Conservation (phyloP, 2,888 invertebrate genomes). For the Neuroscelio doddi region DNA sequence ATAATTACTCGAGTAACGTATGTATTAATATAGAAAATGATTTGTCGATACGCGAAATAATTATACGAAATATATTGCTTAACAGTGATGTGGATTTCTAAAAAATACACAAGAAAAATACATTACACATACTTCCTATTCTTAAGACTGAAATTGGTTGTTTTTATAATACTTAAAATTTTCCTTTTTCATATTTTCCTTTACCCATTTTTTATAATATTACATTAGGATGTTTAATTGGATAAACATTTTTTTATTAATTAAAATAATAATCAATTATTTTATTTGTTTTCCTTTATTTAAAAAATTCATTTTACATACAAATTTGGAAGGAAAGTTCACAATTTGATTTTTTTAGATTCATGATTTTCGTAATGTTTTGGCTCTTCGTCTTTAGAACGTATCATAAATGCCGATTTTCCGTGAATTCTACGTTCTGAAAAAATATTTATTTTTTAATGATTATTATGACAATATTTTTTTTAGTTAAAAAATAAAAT, state of each 20-base stretch:
- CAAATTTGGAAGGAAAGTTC: background rate
- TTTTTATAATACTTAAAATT: no score
- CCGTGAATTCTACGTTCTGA: constrained; percentile 63
- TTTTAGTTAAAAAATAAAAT: no score
- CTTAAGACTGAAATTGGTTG: constrained; percentile 45
- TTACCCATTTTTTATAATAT: no score
- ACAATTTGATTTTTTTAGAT: constrained; percentile 26
- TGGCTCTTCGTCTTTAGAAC: constrained; percentile 20
- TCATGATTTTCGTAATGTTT: constrained; percentile 9
- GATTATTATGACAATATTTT: no score
- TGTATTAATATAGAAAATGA: constrained; percentile 2
- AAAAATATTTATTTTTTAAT: no score
- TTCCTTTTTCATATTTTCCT: no score
- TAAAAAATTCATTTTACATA: background rate
- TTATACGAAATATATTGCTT: background rate
- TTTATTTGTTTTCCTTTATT: background rate
- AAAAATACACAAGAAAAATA: constrained; percentile 16
- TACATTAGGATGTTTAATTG: no score
- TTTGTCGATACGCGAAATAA: background rate
- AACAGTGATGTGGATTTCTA: constrained; percentile 1
- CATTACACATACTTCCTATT: constrained; percentile 39
- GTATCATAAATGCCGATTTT: constrained; percentile 59
- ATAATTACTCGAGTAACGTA: constrained; percentile 20
- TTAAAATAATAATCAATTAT: no score
- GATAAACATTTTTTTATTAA: no score